Percentiles rank a stretch among this genome's conserved stretches.
These are phyloP conservation scores for Metalampra italica DNA, from an alignment of 2,888 invertebrate genomes.

Conservation along the genomic window DNA sequence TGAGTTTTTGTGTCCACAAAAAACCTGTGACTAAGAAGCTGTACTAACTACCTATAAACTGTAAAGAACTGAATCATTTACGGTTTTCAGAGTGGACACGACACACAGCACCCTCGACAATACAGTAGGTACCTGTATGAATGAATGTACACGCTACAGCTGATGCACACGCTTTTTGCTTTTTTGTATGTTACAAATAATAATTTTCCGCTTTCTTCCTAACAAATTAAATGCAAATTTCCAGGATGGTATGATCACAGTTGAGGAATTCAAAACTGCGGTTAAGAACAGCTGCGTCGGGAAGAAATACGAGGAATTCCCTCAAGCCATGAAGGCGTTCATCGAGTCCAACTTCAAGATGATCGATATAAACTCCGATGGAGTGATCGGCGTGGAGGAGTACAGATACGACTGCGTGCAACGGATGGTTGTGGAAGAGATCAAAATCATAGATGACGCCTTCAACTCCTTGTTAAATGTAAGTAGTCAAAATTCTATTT, in stretches of 20 bases:
- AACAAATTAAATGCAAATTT: constrained; percentile 23
- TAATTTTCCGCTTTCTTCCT: neutral
- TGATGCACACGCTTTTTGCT: constrained; percentile 45
- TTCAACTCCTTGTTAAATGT: constrained; percentile 87
- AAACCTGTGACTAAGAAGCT: neutral
- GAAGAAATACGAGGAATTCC: constrained; percentile 86
- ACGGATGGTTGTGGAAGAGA: constrained; percentile 87
- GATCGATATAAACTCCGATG: constrained; percentile 89
- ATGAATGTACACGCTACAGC: constrained; percentile 14
- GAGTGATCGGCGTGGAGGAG: constrained; percentile 87
- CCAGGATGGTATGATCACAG: constrained; percentile 89
- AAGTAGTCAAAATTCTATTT: constrained; percentile 45
- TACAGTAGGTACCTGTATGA: constrained; percentile 9
- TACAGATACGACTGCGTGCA: constrained; percentile 90
- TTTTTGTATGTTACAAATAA: constrained; percentile 15
- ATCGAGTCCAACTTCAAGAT: constrained; percentile 90
- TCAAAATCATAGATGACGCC: constrained; percentile 86
- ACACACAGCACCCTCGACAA: constrained; percentile 5
- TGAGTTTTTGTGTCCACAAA: neutral
- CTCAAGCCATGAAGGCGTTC: constrained; percentile 91
- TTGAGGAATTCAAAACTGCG: constrained; percentile 88
- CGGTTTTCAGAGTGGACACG: constrained; percentile 10
- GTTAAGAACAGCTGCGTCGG: constrained; percentile 90
- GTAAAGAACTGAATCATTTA: constrained; percentile 10
- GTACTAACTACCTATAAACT: constrained; percentile 1